Conservation (phyloP, 2,113 vertebrate species). For the Stegastes partitus region DNA sequence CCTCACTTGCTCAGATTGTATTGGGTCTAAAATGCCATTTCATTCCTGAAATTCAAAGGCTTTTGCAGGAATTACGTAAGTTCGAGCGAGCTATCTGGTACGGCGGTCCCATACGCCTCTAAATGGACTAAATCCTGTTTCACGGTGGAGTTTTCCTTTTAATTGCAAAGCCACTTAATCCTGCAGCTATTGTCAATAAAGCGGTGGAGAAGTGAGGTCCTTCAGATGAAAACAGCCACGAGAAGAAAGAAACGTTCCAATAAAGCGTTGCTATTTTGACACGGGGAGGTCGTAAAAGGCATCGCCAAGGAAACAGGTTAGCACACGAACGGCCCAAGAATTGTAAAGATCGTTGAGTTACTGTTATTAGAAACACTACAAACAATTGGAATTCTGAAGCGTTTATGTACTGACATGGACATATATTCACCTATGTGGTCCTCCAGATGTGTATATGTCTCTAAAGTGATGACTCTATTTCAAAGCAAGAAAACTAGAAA, state of each 20-base stretch:
- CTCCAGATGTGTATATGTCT: background rate
- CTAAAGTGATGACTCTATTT: background rate
- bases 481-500: constrained; percentile 46
- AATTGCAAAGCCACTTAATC: constrained; percentile 58
- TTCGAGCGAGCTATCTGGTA: constrained; percentile 8
- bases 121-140: constrained; percentile 55
- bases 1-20: background rate
- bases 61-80: background rate
- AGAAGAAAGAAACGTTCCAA: constrained; percentile 4
- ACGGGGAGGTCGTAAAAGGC: constrained; percentile 4
- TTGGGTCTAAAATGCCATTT: background rate
- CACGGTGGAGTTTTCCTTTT: constrained; percentile 54
- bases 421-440: constrained; percentile 13
- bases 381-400: constrained; percentile 16
- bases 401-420: constrained; percentile 31
- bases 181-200: constrained; percentile 54
- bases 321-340: constrained; percentile 1
- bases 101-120: constrained; percentile 17
- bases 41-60: background rate
- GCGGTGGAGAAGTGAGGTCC: constrained; percentile 27
- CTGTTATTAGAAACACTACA: constrained; percentile 25
- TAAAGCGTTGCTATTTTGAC: background rate
- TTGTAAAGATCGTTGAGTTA: background rate
- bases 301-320: background rate
- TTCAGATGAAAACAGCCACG: constrained; percentile 28